Base-by-base conservation (phyloP, 1,140 invertebrate species). In the Berghia stephanieae region DNA sequence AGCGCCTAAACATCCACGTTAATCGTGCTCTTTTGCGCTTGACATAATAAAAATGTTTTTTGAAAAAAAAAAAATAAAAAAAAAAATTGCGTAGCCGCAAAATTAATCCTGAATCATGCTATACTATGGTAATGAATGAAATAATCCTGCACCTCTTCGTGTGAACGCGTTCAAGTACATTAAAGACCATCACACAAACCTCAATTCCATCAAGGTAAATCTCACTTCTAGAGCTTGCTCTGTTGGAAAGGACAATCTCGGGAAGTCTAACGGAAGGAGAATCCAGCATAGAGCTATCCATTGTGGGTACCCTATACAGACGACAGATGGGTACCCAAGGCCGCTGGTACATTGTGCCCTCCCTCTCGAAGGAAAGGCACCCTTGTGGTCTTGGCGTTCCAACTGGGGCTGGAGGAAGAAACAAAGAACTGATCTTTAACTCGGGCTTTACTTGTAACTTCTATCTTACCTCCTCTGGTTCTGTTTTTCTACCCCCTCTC, bases 241-340 rank as follows among this genome's bases (percentile, higher is more conserved):
- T n/a, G 10, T n/a, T 13, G n/a, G 46, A n/a, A 49, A 49, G 46
- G n/a, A 49, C 13, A n/a, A 49, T 49, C 8, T 63, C 57, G 18
- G 57, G 57, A 16, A 63, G 27, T 31, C 27, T 10, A 31, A 63
- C 18, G 57, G 8, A 10, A n/a, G 46, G 10, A n/a, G 10, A 49
- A n/a, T 49, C 46, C 46, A 49, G 10, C 10, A 49, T 49, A n/a
- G 46, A 10, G 57, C 8, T 31, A 16, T 16, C 57, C 57, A 8
- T 10, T 16, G 8, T 63, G 57, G 57, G 57, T 31, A 63, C 57
- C 27, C 57, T 16, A 8, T 63, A 31, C 57, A 63, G 57, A 31
- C 57, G 57, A 63, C 57, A 63, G 57, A 63, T 63, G 57, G 57
- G 57, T 8, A 63, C 57, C 57, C 57, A 63, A 8, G 57, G 57